These are phyloP conservation scores for Acanthurus lineatus DNA, from an alignment of 2,797 vertebrate genomes.

Conservation along the genomic window DNA sequence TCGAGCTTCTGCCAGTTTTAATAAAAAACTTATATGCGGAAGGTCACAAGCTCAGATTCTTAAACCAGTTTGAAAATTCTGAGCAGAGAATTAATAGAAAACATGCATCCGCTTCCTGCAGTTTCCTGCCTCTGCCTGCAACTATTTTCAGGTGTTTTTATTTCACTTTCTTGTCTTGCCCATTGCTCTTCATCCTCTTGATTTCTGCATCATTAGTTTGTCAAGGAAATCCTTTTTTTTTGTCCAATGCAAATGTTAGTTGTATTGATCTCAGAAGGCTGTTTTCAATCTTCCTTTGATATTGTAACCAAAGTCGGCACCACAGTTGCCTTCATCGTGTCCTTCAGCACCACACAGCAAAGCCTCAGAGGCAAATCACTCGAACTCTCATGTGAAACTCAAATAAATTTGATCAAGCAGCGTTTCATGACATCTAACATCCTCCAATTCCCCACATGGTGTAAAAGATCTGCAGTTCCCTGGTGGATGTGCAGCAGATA, in stretches of 20 bases:
- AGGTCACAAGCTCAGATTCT: not conserved
- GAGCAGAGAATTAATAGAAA: not conserved
- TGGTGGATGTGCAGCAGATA: constrained; percentile 33
- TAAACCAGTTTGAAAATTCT: not conserved
- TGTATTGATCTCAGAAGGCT: constrained; percentile 2
- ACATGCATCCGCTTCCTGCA: not conserved
- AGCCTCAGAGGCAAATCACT: constrained; percentile 34
- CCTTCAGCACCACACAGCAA: not conserved
- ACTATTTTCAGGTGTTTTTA: not conserved
- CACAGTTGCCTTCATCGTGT: constrained; percentile 13
- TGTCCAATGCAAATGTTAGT: not conserved
- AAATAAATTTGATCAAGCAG: constrained; percentile 54
- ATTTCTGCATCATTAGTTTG: constrained; percentile 5
- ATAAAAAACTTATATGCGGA: not conserved
- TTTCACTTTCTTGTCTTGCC: not conserved
- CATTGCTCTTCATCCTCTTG: not conserved
- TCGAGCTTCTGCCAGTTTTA: not conserved
- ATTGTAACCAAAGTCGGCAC: constrained; percentile 17
- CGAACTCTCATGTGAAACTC: constrained; percentile 43
- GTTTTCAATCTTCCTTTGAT: not conserved
- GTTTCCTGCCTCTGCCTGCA: not conserved
- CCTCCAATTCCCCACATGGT: constrained; percentile 9
- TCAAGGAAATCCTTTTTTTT: not conserved
- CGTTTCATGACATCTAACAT: constrained; percentile 39
- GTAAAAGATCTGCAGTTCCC: constrained; percentile 6